Evolutionary conservation across 2,113 vertebrate species (phyloP).

Genomic region (Aspiorhynchus laticeps): DNA sequence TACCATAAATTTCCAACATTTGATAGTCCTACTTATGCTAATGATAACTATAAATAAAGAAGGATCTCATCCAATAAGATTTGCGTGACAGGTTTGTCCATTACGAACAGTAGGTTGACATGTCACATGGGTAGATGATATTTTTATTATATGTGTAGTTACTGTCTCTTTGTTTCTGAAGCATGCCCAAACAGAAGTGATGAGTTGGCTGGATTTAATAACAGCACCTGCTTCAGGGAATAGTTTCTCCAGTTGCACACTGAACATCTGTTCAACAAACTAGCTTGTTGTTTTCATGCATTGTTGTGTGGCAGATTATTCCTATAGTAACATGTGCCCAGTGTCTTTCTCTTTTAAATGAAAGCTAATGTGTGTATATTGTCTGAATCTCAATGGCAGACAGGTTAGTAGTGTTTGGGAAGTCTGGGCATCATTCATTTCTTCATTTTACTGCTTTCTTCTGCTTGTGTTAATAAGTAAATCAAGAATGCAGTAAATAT

Average conservation of each 20-base stretch:
- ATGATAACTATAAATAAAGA: background rate
- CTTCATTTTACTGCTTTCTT: background rate
- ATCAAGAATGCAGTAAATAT: too few relatives aligned
- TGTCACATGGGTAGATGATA: background rate
- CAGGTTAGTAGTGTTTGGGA: background rate
- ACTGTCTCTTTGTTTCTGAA: background rate
- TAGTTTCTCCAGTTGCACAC: background rate
- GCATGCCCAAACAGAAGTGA: background rate
- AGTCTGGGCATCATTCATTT: background rate
- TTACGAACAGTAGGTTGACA: background rate
- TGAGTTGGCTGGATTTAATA: background rate
- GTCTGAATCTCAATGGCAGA: background rate
- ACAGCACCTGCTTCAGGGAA: conserved; percentile 5
- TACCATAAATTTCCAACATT: too few relatives aligned
- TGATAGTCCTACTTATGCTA: background rate
- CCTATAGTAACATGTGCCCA: background rate
- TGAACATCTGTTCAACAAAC: conserved; percentile 3
- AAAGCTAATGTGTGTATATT: background rate
- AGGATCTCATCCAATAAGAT: background rate
- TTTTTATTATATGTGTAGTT: background rate
- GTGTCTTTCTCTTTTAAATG: background rate
- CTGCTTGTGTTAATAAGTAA: too few relatives aligned
- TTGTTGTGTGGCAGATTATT: background rate
- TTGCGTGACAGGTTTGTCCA: background rate
- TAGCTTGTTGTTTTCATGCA: background rate